A percentile compares a stretch with the other conserved stretches of the same genome.
phyloP scores from a whole-genome alignment of 2,113 vertebrate species.

The Condylura cristata region DNA sequence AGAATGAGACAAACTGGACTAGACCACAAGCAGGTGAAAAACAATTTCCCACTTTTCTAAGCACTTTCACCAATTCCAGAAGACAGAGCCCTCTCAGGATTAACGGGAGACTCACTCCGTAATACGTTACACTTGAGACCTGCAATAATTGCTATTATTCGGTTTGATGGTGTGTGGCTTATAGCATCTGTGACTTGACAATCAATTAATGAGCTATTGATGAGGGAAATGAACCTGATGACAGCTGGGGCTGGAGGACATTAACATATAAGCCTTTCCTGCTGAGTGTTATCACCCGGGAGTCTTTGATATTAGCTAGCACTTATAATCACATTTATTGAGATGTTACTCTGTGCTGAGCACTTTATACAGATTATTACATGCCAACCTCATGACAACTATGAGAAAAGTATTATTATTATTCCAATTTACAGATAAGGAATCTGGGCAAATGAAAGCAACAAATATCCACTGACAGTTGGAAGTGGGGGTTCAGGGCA shows the following conservation, averaged over 20 bases:
- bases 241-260: slow-evolving; percentile 57
- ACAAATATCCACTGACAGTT: neutral
- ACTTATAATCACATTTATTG: slow-evolving; percentile 67
- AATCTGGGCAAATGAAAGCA: neutral
- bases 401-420: neutral
- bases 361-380: neutral
- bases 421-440: neutral
- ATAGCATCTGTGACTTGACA: slow-evolving; percentile 68
- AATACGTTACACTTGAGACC: slow-evolving; percentile 29
- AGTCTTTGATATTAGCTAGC: slow-evolving; percentile 39
- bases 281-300: slow-evolving; percentile 31
- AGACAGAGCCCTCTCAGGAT: neutral
- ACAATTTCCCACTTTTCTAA: neutral
- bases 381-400: neutral
- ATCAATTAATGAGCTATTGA: slow-evolving; percentile 76
- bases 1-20: neutral
- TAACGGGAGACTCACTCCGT: neutral
- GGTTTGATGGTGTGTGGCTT: slow-evolving; percentile 59
- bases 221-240: slow-evolving; percentile 69
- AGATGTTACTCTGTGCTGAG: slow-evolving; percentile 59
- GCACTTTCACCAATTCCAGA: neutral
- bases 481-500: rapidly evolving
- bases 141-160: slow-evolving; percentile 56
- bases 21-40: neutral
- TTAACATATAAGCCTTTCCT: slow-evolving; percentile 38